Conservation (phyloP, 2,113 vertebrate genomes). For the Cercocebus atys region DNA sequence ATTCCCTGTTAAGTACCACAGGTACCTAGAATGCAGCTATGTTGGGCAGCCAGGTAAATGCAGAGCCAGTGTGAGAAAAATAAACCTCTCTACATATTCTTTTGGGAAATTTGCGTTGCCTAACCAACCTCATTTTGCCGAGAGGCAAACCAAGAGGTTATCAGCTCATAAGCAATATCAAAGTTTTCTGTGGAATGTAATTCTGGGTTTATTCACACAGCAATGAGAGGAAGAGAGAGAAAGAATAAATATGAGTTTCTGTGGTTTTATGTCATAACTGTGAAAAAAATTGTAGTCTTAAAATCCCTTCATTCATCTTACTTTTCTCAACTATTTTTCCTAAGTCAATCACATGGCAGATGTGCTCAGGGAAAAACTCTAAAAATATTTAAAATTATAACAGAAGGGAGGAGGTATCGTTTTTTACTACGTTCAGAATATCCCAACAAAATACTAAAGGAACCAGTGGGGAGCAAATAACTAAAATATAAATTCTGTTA, state of each 20-base stretch:
- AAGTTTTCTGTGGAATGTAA: conserved; percentile 10
- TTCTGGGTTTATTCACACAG: background rate
- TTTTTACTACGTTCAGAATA: background rate
- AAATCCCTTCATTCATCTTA: background rate
- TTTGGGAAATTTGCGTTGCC: background rate
- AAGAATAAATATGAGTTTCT: background rate
- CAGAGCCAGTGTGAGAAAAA: background rate
- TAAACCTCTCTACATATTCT: background rate
- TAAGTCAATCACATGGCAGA: background rate
- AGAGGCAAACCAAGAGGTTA: background rate
- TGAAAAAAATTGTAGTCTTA: background rate
- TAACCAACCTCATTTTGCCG: background rate
- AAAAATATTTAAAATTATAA: conserved; percentile 12
- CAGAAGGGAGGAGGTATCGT: background rate
- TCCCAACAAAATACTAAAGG: background rate
- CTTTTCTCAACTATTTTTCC: conserved; percentile 16
- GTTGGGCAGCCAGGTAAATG: background rate
- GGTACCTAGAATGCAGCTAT: background rate
- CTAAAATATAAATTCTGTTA: background rate
- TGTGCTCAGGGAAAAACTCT: background rate
- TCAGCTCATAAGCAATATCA: background rate
- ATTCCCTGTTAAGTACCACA: background rate
- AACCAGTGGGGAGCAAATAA: background rate
- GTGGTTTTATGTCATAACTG: background rate
- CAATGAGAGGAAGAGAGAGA: background rate